A percentile compares a stretch with the other conserved stretches of the same genome.
These are phyloP conservation scores for Caenorhabditis sp. DNA, from an alignment of 2,888 invertebrate species.

Conservation along the genomic window DNA sequence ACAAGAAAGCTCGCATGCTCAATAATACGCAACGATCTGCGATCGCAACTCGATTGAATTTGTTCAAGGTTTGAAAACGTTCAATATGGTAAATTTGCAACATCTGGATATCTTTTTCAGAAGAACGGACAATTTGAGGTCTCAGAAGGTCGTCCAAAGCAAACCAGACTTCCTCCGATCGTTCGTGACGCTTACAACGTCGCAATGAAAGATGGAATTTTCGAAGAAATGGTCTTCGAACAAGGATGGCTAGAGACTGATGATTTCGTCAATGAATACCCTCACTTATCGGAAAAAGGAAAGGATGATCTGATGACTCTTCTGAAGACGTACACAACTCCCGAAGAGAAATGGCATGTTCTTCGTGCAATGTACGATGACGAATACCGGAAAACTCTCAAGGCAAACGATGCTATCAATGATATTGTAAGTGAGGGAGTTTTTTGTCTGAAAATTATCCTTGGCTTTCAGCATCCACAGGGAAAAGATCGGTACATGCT, in stretches of 20 bases:
- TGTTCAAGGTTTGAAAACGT: constrained; percentile 84
- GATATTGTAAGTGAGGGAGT: background rate
- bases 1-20: constrained; percentile 90
- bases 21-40: constrained; percentile 89
- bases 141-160: constrained; percentile 38
- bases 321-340: constrained; percentile 59
- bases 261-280: constrained; percentile 62
- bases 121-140: constrained; percentile 52
- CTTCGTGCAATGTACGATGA: constrained; percentile 66
- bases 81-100: background rate
- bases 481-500: constrained; percentile 57
- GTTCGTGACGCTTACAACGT: constrained; percentile 71
- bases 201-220: constrained; percentile 74
- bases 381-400: constrained; percentile 51
- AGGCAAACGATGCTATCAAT: background rate
- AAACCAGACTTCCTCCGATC: constrained; percentile 66
- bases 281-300: constrained; percentile 9
- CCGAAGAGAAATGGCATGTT: constrained; percentile 60
- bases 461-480: constrained; percentile 33
- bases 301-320: constrained; percentile 33
- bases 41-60: constrained; percentile 92
- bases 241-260: constrained; percentile 81
- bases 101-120: too few species aligned
- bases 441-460: background rate
- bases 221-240: constrained; percentile 78